Evolutionary conservation across 2,888 invertebrate species (phyloP).

Genomic region (Stenoptilia bipunctidactyla): DNA sequence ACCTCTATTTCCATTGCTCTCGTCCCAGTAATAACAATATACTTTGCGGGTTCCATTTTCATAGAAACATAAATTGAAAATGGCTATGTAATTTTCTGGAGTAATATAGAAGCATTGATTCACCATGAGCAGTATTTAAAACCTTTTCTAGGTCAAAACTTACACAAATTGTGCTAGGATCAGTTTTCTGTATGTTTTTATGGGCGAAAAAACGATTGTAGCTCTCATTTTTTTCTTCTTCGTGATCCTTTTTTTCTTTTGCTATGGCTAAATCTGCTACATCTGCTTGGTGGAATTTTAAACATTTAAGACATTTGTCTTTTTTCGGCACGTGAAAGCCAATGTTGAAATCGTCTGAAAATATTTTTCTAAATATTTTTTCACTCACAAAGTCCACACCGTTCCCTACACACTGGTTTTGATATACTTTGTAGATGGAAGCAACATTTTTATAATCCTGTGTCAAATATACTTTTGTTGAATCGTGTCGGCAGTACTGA

Average conservation of each 20-base stretch:
- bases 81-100: constrained; percentile 14
- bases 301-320: constrained; percentile 17
- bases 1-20: constrained; percentile 17
- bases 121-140: constrained; percentile 17
- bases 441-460: constrained; percentile 11
- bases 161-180: constrained; percentile 7
- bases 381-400: constrained; percentile 14
- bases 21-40: constrained; percentile 16
- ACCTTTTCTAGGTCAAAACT: constrained; percentile 17
- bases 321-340: constrained; percentile 18
- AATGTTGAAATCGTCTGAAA: constrained; percentile 16
- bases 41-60: constrained; percentile 15
- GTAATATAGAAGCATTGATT: constrained; percentile 18
- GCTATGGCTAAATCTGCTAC: not conserved
- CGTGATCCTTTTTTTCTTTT: constrained; percentile 5
- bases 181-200: constrained; percentile 10
- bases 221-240: constrained; percentile 5
- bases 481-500: constrained; percentile 16
- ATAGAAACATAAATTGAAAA: constrained; percentile 17
- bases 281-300: constrained; percentile 3
- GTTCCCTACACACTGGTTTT: constrained; percentile 4
- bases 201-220: constrained; percentile 8
- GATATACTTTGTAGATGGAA: constrained; percentile 14
- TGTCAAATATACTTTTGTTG: constrained; percentile 9
- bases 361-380: constrained; percentile 16